Percentiles rank a stretch among this genome's conserved stretches.
phyloP scores from a whole-genome alignment of 2,113 vertebrate species.

The Regulus satrapa region DNA sequence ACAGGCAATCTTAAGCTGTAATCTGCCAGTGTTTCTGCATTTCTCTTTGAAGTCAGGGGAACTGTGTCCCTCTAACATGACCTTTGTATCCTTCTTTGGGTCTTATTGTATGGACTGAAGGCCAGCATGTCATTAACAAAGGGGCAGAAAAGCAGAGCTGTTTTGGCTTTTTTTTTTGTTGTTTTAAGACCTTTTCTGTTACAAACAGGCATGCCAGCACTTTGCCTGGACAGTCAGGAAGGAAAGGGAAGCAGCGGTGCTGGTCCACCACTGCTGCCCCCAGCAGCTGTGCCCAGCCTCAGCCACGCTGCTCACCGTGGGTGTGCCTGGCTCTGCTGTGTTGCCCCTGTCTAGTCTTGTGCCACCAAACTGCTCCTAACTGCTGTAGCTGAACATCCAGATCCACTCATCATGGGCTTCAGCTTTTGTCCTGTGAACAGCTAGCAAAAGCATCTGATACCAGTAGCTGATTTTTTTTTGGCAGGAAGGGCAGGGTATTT shows the following conservation, averaged over 20 bases:
- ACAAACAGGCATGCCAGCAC: not conserved
- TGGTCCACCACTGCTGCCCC: not conserved
- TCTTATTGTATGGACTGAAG: not conserved
- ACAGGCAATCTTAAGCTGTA: not conserved
- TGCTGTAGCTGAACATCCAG: not conserved
- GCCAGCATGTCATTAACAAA: constrained; percentile 19
- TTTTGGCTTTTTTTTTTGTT: not conserved
- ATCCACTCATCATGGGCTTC: not conserved
- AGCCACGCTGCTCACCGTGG: accelerated
- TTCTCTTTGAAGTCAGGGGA: constrained; percentile 6
- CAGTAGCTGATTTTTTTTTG: not conserved
- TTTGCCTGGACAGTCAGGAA: not conserved
- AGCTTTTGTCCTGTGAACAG: not conserved
- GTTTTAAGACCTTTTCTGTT: not conserved
- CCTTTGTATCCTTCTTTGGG: constrained; percentile 30
- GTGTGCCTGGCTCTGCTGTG: accelerated
- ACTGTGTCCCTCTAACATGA: not conserved
- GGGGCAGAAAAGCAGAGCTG: not conserved
- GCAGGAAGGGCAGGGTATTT: not conserved
- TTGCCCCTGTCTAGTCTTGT: not conserved
- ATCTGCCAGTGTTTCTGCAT: not conserved
- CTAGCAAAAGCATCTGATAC: not conserved
- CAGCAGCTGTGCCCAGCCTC: not conserved
- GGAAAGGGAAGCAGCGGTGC: not conserved
- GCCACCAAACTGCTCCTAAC: not conserved